phyloP scores from a whole-genome alignment of 37 sponge, comb jelly and placozoan species.

The Theonella swinhoei region DNA sequence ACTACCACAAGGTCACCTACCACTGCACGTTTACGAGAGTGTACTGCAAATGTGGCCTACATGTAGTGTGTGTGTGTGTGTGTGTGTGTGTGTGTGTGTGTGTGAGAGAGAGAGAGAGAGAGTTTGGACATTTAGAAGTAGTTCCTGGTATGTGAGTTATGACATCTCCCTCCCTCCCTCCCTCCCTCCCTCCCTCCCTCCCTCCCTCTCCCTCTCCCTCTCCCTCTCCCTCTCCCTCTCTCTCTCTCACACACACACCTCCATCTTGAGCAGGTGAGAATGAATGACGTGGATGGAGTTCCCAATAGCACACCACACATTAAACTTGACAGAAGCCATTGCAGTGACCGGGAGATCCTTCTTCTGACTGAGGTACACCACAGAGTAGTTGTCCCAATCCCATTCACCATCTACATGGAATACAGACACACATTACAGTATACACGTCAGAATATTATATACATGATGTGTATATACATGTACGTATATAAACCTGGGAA shows the following conservation, averaged over 20 bases:
- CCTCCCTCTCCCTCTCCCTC: no score
- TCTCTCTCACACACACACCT: constrained; percentile 57
- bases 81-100: neutral
- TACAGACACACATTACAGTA: neutral
- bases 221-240: no score
- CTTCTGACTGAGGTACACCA: constrained; percentile 62
- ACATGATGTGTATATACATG: neutral
- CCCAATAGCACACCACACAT: constrained; percentile 89
- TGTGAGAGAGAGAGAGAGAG: neutral
- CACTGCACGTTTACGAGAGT: constrained; percentile 56
- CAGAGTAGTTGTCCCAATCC: constrained; percentile 88
- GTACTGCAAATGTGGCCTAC: constrained; percentile 72
- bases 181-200: no score
- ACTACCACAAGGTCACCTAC: constrained; percentile 65
- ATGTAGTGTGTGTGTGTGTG: constrained; percentile 4
- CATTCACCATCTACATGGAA: constrained; percentile 92
- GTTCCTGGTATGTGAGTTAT: neutral
- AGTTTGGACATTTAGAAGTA: neutral
- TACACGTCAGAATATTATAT: neutral
- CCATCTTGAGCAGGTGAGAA: constrained; percentile 59
- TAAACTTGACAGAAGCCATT: constrained; percentile 64
- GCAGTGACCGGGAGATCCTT: constrained; percentile 63
- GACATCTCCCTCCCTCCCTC: no score
- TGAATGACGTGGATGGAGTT: constrained; percentile 78
- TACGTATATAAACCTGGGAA: constrained; percentile 53